Percentiles rank a stretch among this genome's conserved stretches.
These are phyloP conservation scores for Himantopus leucocephalus DNA, from an alignment of 2,113 vertebrate genomes.

Conservation along the genomic window DNA sequence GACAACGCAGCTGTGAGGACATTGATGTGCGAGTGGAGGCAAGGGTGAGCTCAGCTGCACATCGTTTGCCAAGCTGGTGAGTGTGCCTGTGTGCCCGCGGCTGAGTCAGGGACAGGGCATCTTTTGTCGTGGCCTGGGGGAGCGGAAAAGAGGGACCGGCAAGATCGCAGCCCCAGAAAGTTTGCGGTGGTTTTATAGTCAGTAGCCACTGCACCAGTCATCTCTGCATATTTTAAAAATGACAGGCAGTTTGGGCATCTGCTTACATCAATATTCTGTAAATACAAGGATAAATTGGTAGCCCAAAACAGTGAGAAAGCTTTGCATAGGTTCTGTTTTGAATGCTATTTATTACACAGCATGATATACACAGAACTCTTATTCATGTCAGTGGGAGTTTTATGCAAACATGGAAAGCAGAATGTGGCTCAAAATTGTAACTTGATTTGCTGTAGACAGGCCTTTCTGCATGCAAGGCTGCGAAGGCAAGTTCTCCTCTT, in stretches of 20 bases:
- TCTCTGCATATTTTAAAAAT: slow-evolving; percentile 55
- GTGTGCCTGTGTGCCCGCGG: neutral
- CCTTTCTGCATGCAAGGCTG: slow-evolving; percentile 52
- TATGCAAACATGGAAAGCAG: slow-evolving; percentile 67
- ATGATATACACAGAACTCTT: slow-evolving; percentile 69
- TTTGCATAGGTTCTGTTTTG: slow-evolving; percentile 69
- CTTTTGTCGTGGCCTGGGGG: neutral
- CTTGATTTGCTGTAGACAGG: slow-evolving; percentile 62
- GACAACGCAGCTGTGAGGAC: neutral
- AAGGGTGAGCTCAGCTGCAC: neutral
- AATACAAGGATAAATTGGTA: slow-evolving; percentile 64
- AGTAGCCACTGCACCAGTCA: slow-evolving; percentile 36
- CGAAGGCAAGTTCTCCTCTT: slow-evolving; percentile 45
- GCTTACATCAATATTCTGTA: slow-evolving; percentile 72
- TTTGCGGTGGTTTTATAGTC: neutral
- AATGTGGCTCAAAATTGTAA: slow-evolving; percentile 63
- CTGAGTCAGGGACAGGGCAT: neutral
- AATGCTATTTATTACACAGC: slow-evolving; percentile 72
- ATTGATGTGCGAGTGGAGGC: neutral
- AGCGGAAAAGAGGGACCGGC: neutral
- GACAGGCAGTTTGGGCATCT: slow-evolving; percentile 64
- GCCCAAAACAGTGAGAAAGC: slow-evolving; percentile 64
- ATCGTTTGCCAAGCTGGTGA: neutral
- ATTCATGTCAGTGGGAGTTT: slow-evolving; percentile 71
- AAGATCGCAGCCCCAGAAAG: neutral